Conservation (phyloP, 2,797 vertebrate species). For the Podarcis siculus region DNA sequence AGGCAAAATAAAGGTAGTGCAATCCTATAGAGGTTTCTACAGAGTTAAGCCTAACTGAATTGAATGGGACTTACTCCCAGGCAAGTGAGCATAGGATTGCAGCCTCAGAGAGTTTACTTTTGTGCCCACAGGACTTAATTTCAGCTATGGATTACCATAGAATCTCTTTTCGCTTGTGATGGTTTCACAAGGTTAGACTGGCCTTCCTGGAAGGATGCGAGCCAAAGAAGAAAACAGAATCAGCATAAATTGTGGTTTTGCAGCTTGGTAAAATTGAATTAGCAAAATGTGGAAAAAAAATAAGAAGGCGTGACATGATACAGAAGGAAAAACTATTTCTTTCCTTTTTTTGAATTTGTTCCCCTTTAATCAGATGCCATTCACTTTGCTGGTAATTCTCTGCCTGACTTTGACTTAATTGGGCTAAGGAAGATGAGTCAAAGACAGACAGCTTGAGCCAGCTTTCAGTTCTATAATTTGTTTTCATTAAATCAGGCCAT, state of each 20-base stretch:
- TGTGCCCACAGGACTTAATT: not conserved
- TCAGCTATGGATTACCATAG: not conserved
- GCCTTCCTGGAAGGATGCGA: not conserved
- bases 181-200: not conserved
- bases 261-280: slow-evolving; percentile 31
- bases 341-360: slow-evolving; percentile 21
- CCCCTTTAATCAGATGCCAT: slow-evolving; percentile 60
- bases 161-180: not conserved
- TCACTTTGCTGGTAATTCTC: slow-evolving; percentile 34
- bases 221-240: not conserved
- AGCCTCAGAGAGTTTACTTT: not conserved
- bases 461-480: slow-evolving; percentile 62
- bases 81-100: not conserved
- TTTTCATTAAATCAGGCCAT: slow-evolving; percentile 56
- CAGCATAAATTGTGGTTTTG: slow-evolving; percentile 11
- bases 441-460: slow-evolving; percentile 46
- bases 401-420: slow-evolving; percentile 71
- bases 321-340: slow-evolving; percentile 2
- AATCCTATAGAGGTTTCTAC: not conserved
- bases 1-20: not conserved
- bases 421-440: slow-evolving; percentile 54
- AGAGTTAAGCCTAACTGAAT: not conserved
- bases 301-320: slow-evolving; percentile 30
- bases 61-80: not conserved
- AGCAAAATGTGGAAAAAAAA: slow-evolving; percentile 23